These are phyloP conservation scores for Enteromius anoplus DNA, from an alignment of 2,797 vertebrate genomes.

Conservation along the genomic window DNA sequence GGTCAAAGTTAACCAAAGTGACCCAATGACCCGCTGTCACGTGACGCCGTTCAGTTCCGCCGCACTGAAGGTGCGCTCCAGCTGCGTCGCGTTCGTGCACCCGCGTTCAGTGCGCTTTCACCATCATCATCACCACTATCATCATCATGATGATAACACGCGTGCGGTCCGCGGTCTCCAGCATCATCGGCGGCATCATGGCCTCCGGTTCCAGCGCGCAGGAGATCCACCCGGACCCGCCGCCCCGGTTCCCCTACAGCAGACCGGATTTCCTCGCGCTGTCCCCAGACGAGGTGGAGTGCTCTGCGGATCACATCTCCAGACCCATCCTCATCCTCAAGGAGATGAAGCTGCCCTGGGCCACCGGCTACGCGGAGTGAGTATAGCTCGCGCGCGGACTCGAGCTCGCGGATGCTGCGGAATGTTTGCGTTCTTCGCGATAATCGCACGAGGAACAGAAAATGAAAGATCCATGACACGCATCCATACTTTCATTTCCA, in stretches of 20 bases:
- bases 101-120: constrained; percentile 11
- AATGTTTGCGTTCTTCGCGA: neutral
- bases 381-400: constrained; percentile 64
- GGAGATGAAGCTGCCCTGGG: constrained; percentile 91
- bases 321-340: constrained; percentile 92
- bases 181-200: constrained; percentile 93
- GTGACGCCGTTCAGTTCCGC: constrained; percentile 4
- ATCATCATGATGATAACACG: constrained; percentile 87
- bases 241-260: constrained; percentile 87
- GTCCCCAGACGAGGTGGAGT: constrained; percentile 90
- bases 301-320: constrained; percentile 91
- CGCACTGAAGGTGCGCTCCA: neutral
- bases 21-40: constrained; percentile 1
- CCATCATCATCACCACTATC: neutral
- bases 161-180: constrained; percentile 92
- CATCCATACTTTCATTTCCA: constrained; percentile 59
- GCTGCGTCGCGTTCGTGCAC: neutral
- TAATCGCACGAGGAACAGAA: neutral
- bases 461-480: constrained; percentile 9
- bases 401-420: neutral
- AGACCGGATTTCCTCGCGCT: constrained; percentile 92
- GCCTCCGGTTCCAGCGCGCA: constrained; percentile 76
- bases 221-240: constrained; percentile 82
- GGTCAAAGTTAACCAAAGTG: neutral
- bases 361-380: constrained; percentile 96